A percentile compares a stretch with the other conserved stretches of the same genome.
Evolutionary conservation across 1,140 invertebrate species (phyloP).

Genomic region (Trichonephila clavipes): DNA sequence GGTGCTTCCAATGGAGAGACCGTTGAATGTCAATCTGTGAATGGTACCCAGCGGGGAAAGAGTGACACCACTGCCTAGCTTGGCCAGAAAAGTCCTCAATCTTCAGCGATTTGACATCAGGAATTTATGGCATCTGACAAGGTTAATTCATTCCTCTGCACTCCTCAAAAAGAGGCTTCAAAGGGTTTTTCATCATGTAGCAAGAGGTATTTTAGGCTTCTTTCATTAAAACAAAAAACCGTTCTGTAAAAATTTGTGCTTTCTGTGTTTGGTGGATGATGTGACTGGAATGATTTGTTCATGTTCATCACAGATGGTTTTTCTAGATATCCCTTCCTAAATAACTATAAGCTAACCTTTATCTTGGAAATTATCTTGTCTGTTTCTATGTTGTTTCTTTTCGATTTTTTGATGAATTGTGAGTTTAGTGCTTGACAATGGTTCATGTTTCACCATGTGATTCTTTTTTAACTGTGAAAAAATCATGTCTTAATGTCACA

Average conservation of each 20-base stretch:
- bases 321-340: not conserved
- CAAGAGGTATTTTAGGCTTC: not conserved
- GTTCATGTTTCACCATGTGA: no score
- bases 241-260: no score
- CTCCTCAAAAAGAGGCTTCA: not conserved
- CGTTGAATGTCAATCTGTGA: not conserved
- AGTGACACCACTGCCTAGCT: slow-evolving; percentile 27
- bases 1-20: no score
- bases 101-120: slow-evolving; percentile 41
- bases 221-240: not conserved
- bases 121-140: slow-evolving; percentile 47
- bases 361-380: no score
- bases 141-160: slow-evolving; percentile 3
- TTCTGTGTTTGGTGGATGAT: no score
- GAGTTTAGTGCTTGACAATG: no score
- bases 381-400: no score
- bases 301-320: no score
- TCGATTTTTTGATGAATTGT: no score
- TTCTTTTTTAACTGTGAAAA: no score
- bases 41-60: slow-evolving; percentile 11
- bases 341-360: not conserved
- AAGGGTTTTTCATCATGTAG: not conserved
- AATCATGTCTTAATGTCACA: no score
- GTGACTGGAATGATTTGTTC: not conserved
- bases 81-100: slow-evolving; percentile 14